Conservation (phyloP, 2,797 vertebrate species). For the Eulemur coronatus region DNA sequence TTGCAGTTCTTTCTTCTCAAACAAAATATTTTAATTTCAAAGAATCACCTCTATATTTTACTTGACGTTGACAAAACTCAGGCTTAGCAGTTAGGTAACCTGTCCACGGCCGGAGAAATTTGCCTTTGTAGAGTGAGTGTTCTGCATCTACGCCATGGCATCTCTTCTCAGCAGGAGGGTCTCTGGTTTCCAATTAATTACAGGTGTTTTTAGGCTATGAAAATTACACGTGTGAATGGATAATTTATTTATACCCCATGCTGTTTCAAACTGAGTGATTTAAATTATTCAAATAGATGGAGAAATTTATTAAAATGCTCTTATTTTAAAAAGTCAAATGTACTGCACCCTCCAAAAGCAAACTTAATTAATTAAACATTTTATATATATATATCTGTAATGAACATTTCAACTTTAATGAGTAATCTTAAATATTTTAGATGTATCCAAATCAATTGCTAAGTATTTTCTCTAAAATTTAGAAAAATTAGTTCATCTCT, state of each 20-base stretch:
- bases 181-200: not conserved
- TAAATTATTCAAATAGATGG: not conserved
- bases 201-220: not conserved
- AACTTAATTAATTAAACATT: not conserved
- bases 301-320: not conserved
- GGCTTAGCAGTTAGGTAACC: no score
- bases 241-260: not conserved
- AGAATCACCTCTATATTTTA: not conserved
- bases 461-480: not conserved
- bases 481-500: not conserved
- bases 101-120: no score
- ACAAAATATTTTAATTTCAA: not conserved
- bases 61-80: not conserved
- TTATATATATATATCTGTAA: not conserved
- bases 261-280: not conserved
- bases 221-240: fast-evolving
- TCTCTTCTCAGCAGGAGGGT: not conserved
- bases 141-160: fast-evolving
- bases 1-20: not conserved
- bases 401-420: not conserved
- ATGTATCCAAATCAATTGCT: not conserved
- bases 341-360: not conserved
- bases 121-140: fast-evolving
- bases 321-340: not conserved
- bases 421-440: no score